phyloP scores from a whole-genome alignment of 2,888 invertebrate genomes.

The Lasioglossum pauxillum region DNA sequence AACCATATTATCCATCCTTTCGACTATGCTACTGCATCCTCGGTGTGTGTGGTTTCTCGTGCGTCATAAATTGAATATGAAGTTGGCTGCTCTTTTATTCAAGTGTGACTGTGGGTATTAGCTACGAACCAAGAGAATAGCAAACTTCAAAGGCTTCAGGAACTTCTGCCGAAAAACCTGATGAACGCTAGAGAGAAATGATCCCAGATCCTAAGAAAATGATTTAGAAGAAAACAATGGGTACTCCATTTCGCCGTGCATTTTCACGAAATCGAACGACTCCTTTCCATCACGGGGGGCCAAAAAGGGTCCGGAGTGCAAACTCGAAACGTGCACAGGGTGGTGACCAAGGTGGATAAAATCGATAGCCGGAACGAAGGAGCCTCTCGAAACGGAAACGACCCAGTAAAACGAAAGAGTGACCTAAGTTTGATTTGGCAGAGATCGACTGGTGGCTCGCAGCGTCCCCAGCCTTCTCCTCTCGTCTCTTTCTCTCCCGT shows the following conservation, averaged over 20 bases:
- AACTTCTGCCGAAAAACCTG: background rate
- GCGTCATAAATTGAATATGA: too few species aligned
- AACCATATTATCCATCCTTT: too few species aligned
- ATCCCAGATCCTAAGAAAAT: background rate
- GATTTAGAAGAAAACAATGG: background rate
- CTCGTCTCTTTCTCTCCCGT: background rate
- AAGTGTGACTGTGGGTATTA: too few species aligned
- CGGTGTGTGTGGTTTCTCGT: too few species aligned
- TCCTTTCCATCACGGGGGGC: background rate
- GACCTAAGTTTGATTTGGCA: constrained; percentile 72
- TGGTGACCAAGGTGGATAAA: constrained; percentile 14
- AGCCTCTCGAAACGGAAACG: constrained; percentile 13
- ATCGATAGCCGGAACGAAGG: constrained; percentile 47
- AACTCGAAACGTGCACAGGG: background rate
- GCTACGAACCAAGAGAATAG: background rate
- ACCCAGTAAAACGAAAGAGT: constrained; percentile 16
- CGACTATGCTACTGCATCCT: too few species aligned
- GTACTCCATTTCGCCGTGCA: background rate
- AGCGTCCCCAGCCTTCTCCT: background rate
- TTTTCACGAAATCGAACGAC: background rate
- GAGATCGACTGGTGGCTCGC: constrained; percentile 63
- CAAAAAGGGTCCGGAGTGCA: background rate
- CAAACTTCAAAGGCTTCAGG: background rate
- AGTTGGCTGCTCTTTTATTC: too few species aligned
- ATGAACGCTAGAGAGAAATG: background rate